These are phyloP conservation scores for Eilema depressum DNA, from an alignment of 2,888 invertebrate species.

Conservation along the genomic window DNA sequence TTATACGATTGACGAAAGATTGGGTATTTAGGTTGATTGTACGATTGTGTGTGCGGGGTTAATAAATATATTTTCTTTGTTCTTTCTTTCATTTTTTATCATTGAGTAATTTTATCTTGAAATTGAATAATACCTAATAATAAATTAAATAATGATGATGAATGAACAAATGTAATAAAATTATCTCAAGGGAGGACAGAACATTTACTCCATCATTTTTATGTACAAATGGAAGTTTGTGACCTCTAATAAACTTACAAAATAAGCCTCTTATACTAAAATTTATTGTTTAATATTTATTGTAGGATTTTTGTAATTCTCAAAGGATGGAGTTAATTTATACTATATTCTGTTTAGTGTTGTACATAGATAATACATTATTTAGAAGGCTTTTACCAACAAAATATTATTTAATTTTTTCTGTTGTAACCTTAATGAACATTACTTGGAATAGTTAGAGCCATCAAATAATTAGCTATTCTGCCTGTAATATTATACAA, in stretches of 20 bases:
- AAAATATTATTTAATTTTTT: neutral
- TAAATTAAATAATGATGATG: neutral
- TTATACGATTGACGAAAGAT: no score
- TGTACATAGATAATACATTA: no score
- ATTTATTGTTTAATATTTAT: neutral
- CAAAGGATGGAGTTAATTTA: neutral
- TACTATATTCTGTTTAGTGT: neutral
- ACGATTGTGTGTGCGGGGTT: no score
- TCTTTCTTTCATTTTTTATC: no score
- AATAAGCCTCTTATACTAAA: neutral
- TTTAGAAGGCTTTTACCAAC: no score
- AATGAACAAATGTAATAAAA: neutral
- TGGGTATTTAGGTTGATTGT: no score
- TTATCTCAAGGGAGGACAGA: neutral
- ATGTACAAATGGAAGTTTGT: neutral
- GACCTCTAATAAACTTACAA: neutral
- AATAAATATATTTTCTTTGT: no score
- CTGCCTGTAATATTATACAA: neutral
- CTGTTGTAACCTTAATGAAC: neutral
- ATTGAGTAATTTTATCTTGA: no score
- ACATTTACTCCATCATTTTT: neutral
- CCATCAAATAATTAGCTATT: neutral
- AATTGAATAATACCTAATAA: neutral
- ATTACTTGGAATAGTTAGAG: neutral
- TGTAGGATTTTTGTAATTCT: constrained; percentile 4